These are phyloP conservation scores for Paedocypris sp. DNA, from an alignment of 2,113 vertebrate species.

Conservation along the genomic window DNA sequence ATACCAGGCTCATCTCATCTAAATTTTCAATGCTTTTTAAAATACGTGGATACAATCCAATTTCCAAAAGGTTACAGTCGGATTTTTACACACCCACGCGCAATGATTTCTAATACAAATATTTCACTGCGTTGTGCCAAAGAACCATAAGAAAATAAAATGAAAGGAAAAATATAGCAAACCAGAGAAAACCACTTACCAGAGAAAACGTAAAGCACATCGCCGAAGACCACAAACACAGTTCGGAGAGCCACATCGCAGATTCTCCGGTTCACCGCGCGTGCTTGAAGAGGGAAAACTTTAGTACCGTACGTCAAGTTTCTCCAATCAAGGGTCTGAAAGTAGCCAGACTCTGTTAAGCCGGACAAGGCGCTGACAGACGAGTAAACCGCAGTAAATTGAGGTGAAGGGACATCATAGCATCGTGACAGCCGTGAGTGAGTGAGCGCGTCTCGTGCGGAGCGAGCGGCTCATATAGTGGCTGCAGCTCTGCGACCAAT, in stretches of 20 bases:
- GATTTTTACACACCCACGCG: too few species aligned
- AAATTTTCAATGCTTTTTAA: too few species aligned
- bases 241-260: conserved; percentile 42
- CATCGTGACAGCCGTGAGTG: neutral
- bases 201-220: conserved; percentile 4
- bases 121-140: too few species aligned
- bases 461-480: neutral
- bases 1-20: too few species aligned
- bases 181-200: conserved; percentile 25
- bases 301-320: conserved; percentile 9
- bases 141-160: too few species aligned
- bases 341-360: neutral
- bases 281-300: neutral
- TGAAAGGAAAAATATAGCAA: neutral
- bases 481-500: conserved; percentile 13
- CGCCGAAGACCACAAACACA: conserved; percentile 16
- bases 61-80: too few species aligned
- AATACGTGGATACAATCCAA: too few species aligned
- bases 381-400: neutral
- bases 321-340: neutral
- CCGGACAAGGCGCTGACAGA: neutral
- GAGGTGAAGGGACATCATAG: neutral
- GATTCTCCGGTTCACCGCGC: neutral
- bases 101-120: too few species aligned
- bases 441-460: neutral